Percentiles rank a stretch among this genome's conserved stretches.
These are phyloP conservation scores for Orientallactaga bullata DNA, from an alignment of 2,113 vertebrate species.

Conservation along the genomic window DNA sequence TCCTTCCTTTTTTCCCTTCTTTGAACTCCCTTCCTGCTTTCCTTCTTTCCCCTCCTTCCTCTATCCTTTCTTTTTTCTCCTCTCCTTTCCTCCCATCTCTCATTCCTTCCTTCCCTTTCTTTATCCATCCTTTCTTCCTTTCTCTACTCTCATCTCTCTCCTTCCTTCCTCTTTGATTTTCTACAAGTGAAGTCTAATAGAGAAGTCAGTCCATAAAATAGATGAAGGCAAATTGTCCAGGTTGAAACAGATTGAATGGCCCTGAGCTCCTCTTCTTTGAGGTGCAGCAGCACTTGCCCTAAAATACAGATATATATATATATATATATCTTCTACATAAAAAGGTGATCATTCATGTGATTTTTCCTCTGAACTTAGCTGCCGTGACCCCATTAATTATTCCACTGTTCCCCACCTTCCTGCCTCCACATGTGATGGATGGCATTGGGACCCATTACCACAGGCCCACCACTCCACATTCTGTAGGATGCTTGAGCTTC, in stretches of 20 bases:
- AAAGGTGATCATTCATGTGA: conserved; percentile 30
- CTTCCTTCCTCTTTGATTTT: neutral
- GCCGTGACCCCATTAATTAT: conserved; percentile 52
- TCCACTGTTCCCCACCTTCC: conserved; percentile 37
- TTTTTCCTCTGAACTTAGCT: conserved; percentile 47
- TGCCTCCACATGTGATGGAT: neutral
- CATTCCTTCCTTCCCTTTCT: too few relatives aligned
- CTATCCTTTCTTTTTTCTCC: too few relatives aligned
- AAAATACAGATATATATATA: neutral
- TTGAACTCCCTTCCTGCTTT: neutral
- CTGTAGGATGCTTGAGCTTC: neutral
- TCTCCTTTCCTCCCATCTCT: neutral
- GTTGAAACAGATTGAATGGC: neutral
- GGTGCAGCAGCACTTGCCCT: rapidly evolving
- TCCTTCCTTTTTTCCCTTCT: too few relatives aligned
- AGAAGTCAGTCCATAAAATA: neutral
- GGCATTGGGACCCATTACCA: conserved; percentile 43
- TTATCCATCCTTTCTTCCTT: neutral
- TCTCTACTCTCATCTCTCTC: neutral
- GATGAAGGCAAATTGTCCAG: neutral
- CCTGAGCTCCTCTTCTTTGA: neutral
- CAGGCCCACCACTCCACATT: rapidly evolving
- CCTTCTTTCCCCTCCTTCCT: neutral
- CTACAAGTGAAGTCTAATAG: neutral
- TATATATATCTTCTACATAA: too few relatives aligned